phyloP scores from a whole-genome alignment of 2,113 vertebrate species.

The Corythornis madagascariensis region DNA sequence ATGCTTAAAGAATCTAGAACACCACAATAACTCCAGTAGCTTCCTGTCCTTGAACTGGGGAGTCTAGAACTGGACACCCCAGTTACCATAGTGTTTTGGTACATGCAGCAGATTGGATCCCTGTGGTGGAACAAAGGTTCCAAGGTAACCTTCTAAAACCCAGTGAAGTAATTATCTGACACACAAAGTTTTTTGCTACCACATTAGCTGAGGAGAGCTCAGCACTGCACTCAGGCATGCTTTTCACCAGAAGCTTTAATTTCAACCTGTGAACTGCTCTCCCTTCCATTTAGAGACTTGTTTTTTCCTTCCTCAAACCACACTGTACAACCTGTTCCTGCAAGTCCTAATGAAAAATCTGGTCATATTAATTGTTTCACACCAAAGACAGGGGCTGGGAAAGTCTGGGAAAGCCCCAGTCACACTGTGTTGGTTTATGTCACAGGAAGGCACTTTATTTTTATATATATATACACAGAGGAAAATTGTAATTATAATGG shows the following conservation, averaged over 20 bases:
- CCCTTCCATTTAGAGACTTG: not conserved
- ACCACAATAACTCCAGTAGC: not conserved
- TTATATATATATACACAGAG: not conserved
- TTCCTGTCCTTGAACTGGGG: too few relatives aligned
- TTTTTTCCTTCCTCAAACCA: not conserved
- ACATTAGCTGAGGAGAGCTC: not conserved
- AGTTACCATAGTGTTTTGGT: not conserved
- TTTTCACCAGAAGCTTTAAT: not conserved
- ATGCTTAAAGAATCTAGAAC: not conserved
- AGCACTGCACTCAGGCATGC: not conserved
- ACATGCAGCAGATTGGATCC: not conserved
- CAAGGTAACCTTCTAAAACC: accelerated
- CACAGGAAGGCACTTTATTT: not conserved
- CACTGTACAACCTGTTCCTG: not conserved
- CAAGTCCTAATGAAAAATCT: not conserved
- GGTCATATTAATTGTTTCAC: not conserved
- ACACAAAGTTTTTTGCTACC: not conserved
- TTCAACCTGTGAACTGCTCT: not conserved
- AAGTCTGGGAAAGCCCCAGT: not conserved
- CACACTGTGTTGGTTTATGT: not conserved
- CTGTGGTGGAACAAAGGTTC: not conserved
- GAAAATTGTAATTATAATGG: not conserved
- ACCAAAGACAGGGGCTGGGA: not conserved
- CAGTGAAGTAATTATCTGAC: not conserved
- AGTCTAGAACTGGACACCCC: too few relatives aligned